phyloP scores from a whole-genome alignment of 1,140 invertebrate species.

The Grapholita molesta region DNA sequence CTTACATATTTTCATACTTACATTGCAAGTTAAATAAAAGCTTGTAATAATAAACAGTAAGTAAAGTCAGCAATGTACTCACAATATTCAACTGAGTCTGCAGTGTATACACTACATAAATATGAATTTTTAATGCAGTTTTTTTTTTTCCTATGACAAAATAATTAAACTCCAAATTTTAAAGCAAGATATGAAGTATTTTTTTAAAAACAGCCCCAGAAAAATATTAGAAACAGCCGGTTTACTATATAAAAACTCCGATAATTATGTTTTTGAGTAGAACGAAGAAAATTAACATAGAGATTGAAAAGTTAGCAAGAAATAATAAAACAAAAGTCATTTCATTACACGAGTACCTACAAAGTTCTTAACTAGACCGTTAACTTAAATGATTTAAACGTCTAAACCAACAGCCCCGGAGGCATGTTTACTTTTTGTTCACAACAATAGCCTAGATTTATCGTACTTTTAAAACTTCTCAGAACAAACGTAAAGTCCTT shows the following conservation, averaged over 20 bases:
- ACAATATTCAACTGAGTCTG: too few relatives aligned
- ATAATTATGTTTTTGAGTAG: background rate
- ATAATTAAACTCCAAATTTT: too few relatives aligned
- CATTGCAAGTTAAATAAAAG: too few relatives aligned
- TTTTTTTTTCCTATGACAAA: too few relatives aligned
- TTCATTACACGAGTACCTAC: constrained; percentile 14
- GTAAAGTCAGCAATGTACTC: too few relatives aligned
- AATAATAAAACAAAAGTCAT: constrained; percentile 19
- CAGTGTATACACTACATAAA: too few relatives aligned
- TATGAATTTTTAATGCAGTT: too few relatives aligned
- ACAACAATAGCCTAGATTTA: constrained; percentile 13
- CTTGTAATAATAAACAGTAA: too few relatives aligned
- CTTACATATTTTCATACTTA: too few relatives aligned
- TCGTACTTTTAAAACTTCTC: constrained; percentile 3
- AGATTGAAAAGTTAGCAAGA: constrained; percentile 6
- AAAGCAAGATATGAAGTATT: too few relatives aligned
- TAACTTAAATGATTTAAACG: constrained; percentile 17
- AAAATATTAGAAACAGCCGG: background rate
- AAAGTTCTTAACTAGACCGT: constrained; percentile 6
- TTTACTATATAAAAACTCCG: background rate
- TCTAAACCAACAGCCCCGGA: background rate
- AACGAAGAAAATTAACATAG: constrained; percentile 18
- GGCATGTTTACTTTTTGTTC: constrained; percentile 17
- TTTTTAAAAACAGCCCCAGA: too few relatives aligned
- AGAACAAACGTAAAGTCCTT: background rate